Conservation (phyloP, 2,888 invertebrate genomes). For the Lordiphosa andalusiaca region DNA sequence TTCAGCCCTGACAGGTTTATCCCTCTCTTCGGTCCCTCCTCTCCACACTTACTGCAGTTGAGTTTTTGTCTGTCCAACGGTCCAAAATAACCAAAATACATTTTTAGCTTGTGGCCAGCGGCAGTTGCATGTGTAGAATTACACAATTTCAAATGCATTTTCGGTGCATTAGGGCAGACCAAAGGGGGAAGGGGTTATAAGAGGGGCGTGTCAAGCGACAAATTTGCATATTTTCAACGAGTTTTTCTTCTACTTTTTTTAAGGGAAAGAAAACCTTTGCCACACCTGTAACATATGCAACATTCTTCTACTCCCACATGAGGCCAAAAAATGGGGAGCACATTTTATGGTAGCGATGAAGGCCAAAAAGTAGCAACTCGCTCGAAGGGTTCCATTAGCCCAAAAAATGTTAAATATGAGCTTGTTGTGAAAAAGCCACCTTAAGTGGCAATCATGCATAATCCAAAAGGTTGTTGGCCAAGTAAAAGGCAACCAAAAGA, state of each 20-base stretch:
- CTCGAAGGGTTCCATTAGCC: conserved; percentile 33
- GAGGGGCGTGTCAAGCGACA: conserved; percentile 10
- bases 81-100: conserved; percentile 45
- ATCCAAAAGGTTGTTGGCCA: too few relatives aligned
- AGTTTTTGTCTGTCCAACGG: conserved; percentile 38
- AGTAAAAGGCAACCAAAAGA: too few relatives aligned
- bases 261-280: conserved; percentile 6
- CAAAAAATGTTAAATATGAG: conserved; percentile 23
- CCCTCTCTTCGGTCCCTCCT: not conserved
- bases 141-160: conserved; percentile 68
- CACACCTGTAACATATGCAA: conserved; percentile 16
- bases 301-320: not conserved
- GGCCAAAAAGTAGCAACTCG: conserved; percentile 5
- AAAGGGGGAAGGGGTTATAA: not conserved
- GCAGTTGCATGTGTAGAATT: conserved; percentile 63
- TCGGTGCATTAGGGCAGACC: conserved; percentile 48
- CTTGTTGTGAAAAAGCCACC: conserved; percentile 5
- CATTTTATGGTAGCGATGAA: conserved; percentile 7
- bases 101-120: conserved; percentile 47
- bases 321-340: not conserved
- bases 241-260: too few relatives aligned
- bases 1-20: conserved; percentile 62
- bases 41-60: conserved; percentile 2
- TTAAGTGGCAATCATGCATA: too few relatives aligned
- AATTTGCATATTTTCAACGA: conserved; percentile 58